These are phyloP conservation scores for Gallinago paraguaiae DNA, from an alignment of 2,113 vertebrate species.

Conservation along the genomic window DNA sequence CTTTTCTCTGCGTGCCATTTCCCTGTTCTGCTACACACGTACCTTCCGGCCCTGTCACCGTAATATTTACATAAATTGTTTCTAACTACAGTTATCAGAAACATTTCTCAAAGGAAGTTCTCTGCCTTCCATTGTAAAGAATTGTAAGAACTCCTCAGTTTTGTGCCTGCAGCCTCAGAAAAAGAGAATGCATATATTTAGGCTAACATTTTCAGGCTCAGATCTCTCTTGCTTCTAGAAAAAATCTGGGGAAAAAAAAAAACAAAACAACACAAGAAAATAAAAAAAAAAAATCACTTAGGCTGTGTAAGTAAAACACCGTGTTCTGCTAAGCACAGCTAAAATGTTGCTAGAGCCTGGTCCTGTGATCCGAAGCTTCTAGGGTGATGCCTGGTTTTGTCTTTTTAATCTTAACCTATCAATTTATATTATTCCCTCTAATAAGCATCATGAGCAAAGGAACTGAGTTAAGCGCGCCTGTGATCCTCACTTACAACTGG, in stretches of 20 bases:
- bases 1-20: neutral
- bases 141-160: neutral
- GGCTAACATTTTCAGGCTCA: neutral
- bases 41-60: neutral
- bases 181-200: neutral
- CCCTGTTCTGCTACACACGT: neutral
- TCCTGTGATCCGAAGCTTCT: neutral
- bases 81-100: neutral
- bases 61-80: neutral
- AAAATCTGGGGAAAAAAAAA: fast-evolving
- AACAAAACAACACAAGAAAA: neutral
- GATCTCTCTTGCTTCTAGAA: neutral
- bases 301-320: neutral
- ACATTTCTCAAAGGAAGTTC: neutral
- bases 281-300: neutral
- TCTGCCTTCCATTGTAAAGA: neutral
- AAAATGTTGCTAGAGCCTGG: neutral
- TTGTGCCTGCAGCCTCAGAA: neutral
- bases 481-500: neutral
- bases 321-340: neutral
- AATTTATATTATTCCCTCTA: neutral
- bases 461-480: neutral
- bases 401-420: neutral
- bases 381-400: neutral
- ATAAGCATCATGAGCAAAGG: neutral